Evolutionary conservation across 64 coral and sea anemone species (phyloP), one percentile per base, ranked within the genome.

Genomic region (Acropora yongei): DNA sequence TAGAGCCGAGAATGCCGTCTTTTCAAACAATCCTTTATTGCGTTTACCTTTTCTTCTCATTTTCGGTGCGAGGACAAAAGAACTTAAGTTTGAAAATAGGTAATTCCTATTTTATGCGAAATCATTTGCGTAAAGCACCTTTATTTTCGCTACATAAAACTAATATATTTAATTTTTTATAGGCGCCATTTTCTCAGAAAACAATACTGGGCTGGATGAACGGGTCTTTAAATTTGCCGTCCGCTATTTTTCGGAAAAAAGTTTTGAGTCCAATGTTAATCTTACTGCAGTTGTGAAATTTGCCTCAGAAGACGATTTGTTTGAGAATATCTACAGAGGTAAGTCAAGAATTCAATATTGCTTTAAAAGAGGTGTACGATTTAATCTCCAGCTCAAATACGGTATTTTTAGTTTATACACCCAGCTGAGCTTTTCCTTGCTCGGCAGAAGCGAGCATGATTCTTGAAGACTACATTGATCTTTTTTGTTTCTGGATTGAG

Each of bases 291-390:
- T 85, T 49, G 76, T 95, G 17, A 80, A 51, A 17, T 90, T 80
- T 17, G 93, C 93, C 4, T 72, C 57, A 13, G 0, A 3, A 2
- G 65, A 86, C 20, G 50, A 88, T 58, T 76, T 89, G 1, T 95
- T 83, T 81, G 83, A 95, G 44, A 91, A 95, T 74, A 86, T 95
- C 49, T 80, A 95, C 45, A 86, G 67, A 2, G 88, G 93, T 95
- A 63, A 87, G 93, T 87, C 18, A 55, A 55, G 6, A 60, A 73
- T 40, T 12, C 43, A 40, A 6, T 12, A 18, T 91, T 48, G 50
- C 57, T 42, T 44, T 57, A 30, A 30, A 30, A 30, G 30, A 30
- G 0, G 30, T 30, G 30, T 30, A 30, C 30, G 30, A 30, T 30
- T 30, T 30, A 30, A 30, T 30, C 30, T 30, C 30, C 30, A 30